A percentile compares a stretch with the other conserved stretches of the same genome.
Conservation (phyloP, 2,113 vertebrate species). For the Ondatra zibethicus region DNA sequence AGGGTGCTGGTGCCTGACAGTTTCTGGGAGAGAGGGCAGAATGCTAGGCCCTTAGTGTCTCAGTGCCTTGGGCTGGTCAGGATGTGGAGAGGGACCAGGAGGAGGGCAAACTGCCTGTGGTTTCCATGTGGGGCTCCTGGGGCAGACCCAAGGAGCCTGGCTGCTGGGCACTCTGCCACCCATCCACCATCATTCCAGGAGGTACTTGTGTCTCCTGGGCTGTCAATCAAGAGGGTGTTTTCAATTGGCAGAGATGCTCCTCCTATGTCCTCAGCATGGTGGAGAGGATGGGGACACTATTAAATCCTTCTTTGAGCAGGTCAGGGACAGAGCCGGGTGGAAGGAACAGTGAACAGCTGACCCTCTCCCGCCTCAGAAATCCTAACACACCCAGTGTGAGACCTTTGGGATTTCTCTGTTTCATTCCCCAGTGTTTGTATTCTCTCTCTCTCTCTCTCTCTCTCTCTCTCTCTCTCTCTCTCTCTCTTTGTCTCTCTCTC, state of each 20-base stretch:
- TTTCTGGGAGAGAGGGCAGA: background rate
- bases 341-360: background rate
- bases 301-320: background rate
- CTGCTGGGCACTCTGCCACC: background rate
- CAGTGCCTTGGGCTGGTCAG: background rate
- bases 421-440: background rate
- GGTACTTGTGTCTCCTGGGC: background rate
- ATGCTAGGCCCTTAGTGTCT: background rate
- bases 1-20: accelerated
- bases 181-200: background rate
- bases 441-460: too few relatives aligned
- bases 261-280: background rate
- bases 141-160: too few relatives aligned
- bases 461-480: too few relatives aligned
- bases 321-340: background rate
- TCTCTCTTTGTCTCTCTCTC: too few relatives aligned
- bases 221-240: background rate
- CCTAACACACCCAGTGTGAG: background rate
- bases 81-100: background rate
- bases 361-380: background rate
- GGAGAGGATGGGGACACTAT: background rate
- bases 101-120: background rate
- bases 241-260: background rate
- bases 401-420: background rate
- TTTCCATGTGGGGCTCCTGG: background rate